These are phyloP conservation scores for Aspiorhynchus laticeps DNA, from an alignment of 2,113 vertebrate species.

Conservation along the genomic window DNA sequence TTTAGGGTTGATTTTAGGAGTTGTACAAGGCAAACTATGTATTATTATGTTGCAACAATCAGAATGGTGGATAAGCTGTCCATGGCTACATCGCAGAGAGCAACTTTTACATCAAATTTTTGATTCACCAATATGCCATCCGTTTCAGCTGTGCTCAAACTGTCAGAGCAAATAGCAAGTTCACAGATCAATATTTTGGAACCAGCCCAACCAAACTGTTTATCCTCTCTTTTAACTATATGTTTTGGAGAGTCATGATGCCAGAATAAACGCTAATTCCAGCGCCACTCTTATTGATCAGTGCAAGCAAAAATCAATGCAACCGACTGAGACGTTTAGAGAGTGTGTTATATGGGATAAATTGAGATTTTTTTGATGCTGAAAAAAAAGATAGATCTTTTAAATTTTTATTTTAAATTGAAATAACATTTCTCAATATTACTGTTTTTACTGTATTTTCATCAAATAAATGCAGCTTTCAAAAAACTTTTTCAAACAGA, in stretches of 20 bases:
- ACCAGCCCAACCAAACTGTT: background rate
- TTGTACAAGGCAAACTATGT: constrained; percentile 62
- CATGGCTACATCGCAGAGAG: background rate
- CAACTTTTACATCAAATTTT: background rate
- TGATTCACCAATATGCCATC: background rate
- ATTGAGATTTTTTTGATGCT: background rate
- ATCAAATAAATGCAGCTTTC: too few relatives aligned
- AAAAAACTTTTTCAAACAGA: too few relatives aligned
- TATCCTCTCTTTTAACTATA: constrained; percentile 1
- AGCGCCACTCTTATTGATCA: constrained; percentile 10
- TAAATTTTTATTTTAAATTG: too few relatives aligned
- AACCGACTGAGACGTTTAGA: constrained; percentile 8
- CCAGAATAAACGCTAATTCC: constrained; percentile 1
- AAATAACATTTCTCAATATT: too few relatives aligned
- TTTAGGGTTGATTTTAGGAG: constrained; percentile 69
- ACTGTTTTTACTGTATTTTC: too few relatives aligned
- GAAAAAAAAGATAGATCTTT: too few relatives aligned
- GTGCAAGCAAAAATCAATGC: constrained; percentile 13
- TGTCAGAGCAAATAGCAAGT: background rate
- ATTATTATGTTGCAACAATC: background rate
- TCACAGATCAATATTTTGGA: constrained; percentile 6
- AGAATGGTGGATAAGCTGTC: background rate
- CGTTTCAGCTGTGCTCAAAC: background rate
- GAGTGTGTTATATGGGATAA: background rate
- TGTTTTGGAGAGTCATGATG: constrained; percentile 18